Evolutionary conservation across 1,140 invertebrate species (phyloP).

Genomic region (Cecropterus lyciades): DNA sequence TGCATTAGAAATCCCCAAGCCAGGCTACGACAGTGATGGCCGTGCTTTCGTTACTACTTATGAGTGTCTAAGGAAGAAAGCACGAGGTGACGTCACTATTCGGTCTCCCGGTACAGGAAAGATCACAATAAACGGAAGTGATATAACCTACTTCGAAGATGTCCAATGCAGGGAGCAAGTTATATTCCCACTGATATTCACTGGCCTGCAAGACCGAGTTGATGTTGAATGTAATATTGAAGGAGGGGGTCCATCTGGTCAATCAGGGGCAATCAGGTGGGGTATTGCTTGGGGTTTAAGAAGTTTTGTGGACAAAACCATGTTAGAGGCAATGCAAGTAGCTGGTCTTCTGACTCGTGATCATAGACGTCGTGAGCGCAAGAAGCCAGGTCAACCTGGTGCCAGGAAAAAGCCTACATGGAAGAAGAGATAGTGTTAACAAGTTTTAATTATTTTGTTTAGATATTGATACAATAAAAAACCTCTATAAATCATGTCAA

Average conservation of each 20-base stretch:
- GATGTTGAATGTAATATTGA: conserved; percentile 92
- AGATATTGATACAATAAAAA: conserved; percentile 30
- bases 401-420: conserved; percentile 97
- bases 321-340: conserved; percentile 94
- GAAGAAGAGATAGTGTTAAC: conserved; percentile 91
- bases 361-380: conserved; percentile 92
- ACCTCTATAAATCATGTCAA: conserved; percentile 8
- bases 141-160: conserved; percentile 90
- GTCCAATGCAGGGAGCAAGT: conserved; percentile 91
- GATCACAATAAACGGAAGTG: conserved; percentile 92
- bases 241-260: conserved; percentile 89
- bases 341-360: conserved; percentile 96
- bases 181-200: conserved; percentile 94
- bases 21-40: conserved; percentile 88
- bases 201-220: conserved; percentile 89
- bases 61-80: conserved; percentile 90
- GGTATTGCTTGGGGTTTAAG: conserved; percentile 92
- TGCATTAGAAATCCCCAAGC: conserved; percentile 85
- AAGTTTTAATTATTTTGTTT: conserved; percentile 17
- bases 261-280: conserved; percentile 94
- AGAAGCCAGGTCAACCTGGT: conserved; percentile 96
- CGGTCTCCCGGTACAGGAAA: conserved; percentile 91
- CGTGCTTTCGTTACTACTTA: conserved; percentile 88
- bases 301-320: conserved; percentile 92
- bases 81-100: conserved; percentile 88